Evolutionary conservation across 2,113 vertebrate species (phyloP), one percentile per base, ranked within the genome.

Genomic region (Genyomyrus donnyi): DNA sequence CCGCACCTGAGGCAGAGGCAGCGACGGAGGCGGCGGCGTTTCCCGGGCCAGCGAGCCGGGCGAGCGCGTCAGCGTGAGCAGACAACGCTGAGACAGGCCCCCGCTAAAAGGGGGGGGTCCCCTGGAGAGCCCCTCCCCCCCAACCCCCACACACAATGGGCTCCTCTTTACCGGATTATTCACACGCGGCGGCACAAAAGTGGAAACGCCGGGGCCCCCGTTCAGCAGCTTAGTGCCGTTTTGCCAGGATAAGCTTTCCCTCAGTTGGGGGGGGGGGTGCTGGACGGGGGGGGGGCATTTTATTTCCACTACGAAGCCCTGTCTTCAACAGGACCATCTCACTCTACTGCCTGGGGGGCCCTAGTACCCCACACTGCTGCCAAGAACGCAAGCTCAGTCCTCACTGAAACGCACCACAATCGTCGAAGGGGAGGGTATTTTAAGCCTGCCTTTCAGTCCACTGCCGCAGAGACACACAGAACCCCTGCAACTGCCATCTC

Each of bases 81-180:
- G 62, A 27, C 62, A 3, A 70, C 62, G n/a, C 2, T 3, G 62
- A 31, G n/a, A 70, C n/a, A 4, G 62, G 62, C 62, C 58, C 58
- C 58, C 24, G 8, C n/a, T 62, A 62, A 62, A n/a, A n/a, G 24
- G 24, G 58, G 24, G 58, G 58, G 21, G 8, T 74, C 10, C 91
- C 90, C 90, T 27, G 90, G 91, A 35, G 48, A 39, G 85, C 4
- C 83, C 24, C 21, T 50, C 85, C 49, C 21, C 85, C 24, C 49
- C 8, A 24, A 24, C 49, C 27, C 85, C 92, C 91, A 92, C 93
- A 92, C 39, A 90, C 94, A 93, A 93, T 93, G 70, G 11, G 15
- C 31, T 93, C 90, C 91, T 90, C 88, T 93, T 92, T 93, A 93
- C 94, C 93, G 95, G 94, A 95, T 95, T 95, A 95, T 94, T 94